phyloP scores from a whole-genome alignment of 2,797 vertebrate genomes.

The Paramormyrops hopkinsi region DNA sequence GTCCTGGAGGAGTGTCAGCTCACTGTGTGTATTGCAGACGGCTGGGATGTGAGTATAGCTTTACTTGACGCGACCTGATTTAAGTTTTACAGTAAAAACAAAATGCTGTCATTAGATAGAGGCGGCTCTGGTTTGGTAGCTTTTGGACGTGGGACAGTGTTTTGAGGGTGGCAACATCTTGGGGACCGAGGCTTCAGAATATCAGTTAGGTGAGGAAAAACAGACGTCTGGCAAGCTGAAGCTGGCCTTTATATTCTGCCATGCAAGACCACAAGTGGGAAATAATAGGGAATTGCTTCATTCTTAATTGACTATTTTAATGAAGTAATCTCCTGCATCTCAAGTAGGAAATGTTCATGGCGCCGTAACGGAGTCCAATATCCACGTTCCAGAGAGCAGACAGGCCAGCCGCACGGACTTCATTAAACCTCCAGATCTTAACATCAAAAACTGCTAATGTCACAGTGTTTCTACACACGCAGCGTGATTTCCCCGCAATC shows the following conservation, averaged over 20 bases:
- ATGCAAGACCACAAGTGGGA: background rate
- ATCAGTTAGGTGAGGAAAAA: background rate
- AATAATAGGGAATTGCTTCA: background rate
- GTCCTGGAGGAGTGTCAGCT: background rate
- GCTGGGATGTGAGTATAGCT: background rate
- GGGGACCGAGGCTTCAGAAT: background rate
- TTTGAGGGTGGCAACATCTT: background rate
- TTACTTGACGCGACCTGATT: background rate
- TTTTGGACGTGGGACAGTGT: background rate
- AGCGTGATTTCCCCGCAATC: background rate
- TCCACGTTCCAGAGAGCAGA: background rate
- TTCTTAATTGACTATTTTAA: constrained; percentile 11
- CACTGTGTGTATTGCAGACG: background rate
- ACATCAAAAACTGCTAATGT: background rate
- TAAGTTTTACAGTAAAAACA: background rate
- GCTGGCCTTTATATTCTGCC: background rate
- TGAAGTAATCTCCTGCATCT: background rate
- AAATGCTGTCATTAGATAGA: background rate
- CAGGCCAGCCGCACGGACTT: background rate
- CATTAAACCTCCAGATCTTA: background rate
- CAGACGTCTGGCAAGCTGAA: background rate
- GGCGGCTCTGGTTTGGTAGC: background rate
- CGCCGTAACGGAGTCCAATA: background rate
- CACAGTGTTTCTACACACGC: background rate
- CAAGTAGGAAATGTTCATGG: background rate